These are phyloP conservation scores for Cyrtodaria siliqua DNA, from an alignment of 2,888 invertebrate genomes.

Conservation along the genomic window DNA sequence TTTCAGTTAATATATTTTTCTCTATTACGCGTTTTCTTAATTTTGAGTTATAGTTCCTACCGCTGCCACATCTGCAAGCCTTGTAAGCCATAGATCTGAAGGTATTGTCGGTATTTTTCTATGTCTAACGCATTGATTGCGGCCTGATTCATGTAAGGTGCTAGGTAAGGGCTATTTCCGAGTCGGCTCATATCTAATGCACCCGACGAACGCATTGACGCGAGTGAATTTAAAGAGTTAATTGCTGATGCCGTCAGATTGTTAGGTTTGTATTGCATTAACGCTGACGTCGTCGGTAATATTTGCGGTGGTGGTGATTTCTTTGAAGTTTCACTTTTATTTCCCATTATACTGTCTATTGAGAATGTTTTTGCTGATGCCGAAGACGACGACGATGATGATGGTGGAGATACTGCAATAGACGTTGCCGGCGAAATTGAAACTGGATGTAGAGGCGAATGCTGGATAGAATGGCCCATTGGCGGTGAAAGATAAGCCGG, in stretches of 20 bases:
- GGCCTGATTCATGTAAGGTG: conserved; percentile 71
- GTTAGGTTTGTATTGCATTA: conserved; percentile 32
- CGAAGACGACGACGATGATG: conserved; percentile 72
- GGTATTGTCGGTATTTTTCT: conserved; percentile 83
- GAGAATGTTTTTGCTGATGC: conserved; percentile 85
- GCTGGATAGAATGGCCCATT: conserved; percentile 37
- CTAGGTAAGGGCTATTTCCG: conserved; percentile 73
- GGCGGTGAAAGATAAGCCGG: conserved; percentile 52
- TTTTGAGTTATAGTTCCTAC: conserved; percentile 28
- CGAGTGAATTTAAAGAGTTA: conserved; percentile 50
- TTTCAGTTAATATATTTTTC: too few relatives aligned
- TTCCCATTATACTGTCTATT: conserved; percentile 88
- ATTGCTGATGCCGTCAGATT: conserved; percentile 51
- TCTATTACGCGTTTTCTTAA: too few relatives aligned
- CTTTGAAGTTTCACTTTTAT: conserved; percentile 61
- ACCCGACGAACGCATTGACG: conserved; percentile 54
- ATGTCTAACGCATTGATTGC: conserved; percentile 79
- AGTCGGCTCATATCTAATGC: conserved; percentile 67
- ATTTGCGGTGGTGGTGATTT: conserved; percentile 60
- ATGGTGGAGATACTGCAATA: conserved; percentile 38
- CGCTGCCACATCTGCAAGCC: conserved; percentile 58
- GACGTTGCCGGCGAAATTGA: conserved; percentile 27
- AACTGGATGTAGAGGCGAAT: conserved; percentile 32
- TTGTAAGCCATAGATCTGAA: conserved; percentile 77
- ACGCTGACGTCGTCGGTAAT: conserved; percentile 38